A percentile compares a stretch with the other conserved stretches of the same genome.
Evolutionary conservation across 2,888 invertebrate genomes (phyloP).

Genomic region (Cinara cedri): DNA sequence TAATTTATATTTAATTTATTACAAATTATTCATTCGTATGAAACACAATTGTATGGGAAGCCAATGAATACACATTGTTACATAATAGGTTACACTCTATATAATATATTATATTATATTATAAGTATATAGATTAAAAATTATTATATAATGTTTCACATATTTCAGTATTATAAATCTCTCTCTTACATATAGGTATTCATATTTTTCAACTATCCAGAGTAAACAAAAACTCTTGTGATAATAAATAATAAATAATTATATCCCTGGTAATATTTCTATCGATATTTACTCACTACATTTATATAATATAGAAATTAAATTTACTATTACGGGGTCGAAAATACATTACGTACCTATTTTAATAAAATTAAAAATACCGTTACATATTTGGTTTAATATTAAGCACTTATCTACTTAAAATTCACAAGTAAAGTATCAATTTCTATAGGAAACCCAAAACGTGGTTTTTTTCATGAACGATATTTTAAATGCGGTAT

Average conservation of each 20-base stretch:
- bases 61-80: not conserved
- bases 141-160: conserved; percentile 51
- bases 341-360: too few relatives aligned
- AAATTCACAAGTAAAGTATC: conserved; percentile 23
- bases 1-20: too few relatives aligned
- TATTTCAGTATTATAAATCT: conserved; percentile 49
- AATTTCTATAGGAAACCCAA: not conserved
- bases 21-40: conserved; percentile 21
- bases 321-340: too few relatives aligned
- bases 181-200: conserved; percentile 9
- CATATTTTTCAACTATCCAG: too few relatives aligned
- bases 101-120: not conserved
- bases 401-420: not conserved
- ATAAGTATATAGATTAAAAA: conserved; percentile 17
- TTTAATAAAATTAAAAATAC: too few relatives aligned
- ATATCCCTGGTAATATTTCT: not conserved
- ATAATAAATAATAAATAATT: too few relatives aligned
- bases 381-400: not conserved
- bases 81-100: not conserved
- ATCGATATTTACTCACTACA: not conserved
- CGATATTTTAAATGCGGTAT: conserved; percentile 21
- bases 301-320: too few relatives aligned
- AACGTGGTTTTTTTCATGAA: conserved; percentile 15
- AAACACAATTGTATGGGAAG: conserved; percentile 24
- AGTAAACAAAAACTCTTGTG: too few relatives aligned